Evolutionary conservation across 2,113 vertebrate species (phyloP), one percentile per base, ranked within the genome.

Genomic region (Paradisaea rubra): DNA sequence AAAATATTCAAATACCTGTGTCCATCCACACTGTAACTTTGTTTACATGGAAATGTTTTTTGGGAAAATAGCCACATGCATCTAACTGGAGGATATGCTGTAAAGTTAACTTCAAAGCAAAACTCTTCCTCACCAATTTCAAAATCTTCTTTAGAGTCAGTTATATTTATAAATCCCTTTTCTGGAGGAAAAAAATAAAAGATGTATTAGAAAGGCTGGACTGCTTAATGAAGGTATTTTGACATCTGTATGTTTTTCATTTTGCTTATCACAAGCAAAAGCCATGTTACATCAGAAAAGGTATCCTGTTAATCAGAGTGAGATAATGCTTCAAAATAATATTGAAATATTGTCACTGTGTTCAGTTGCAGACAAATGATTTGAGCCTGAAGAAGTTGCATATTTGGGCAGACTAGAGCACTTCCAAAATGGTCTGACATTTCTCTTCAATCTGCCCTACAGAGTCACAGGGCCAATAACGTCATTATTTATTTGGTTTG

Each of bases 41-140:
- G 97, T 37, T 95, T 59, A 93, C 98, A 98, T 28, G 98, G 97
- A 94, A 98, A 98, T 0, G 81, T 72, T 61, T 96, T 97, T 35
- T 71, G 27, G 22, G 96, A 97, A 97, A 96, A 98, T 15, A 98
- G 94, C 99, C 99, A 99, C 7, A 81, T 90, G 59, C 99, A 99
- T 68, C 96, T 95, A 57, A 98, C 98, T 64, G 97, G 94, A 57
- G 98, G 99, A 66, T 98, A 98, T 20, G 99, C 98, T 89, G 96
- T 98, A 70, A 99, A 98, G 74, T 68, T 95, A 85, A 98, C 97
- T 73, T 98, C 85, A 54, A 99, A 97, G 91, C 99, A 99, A 89
- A 98, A 97, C 14, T 61, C 66, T 59, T 97, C 93, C 27, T 96
- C 61, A 70, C 95, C 89, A 87, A 99, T 93, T 72, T 94, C 97